Base-by-base conservation (phyloP, 1,140 invertebrate species). In the Gryon sp. region DNA sequence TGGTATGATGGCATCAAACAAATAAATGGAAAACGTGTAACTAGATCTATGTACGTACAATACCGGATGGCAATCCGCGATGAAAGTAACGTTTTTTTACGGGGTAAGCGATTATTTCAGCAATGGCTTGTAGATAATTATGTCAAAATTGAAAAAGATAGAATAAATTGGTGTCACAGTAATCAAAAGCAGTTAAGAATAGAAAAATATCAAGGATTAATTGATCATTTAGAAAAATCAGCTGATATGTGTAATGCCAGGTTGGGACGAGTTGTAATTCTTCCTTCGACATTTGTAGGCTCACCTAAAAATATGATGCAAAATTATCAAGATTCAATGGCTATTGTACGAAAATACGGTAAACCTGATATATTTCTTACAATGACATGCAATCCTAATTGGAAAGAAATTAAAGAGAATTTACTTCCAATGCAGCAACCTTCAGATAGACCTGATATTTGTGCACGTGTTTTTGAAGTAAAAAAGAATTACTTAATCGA, bases 251-350 rank as follows among this genome's bases (percentile, higher is more conserved):
- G 2, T 45, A 26, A 45, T 26, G 1, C 11, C 2, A 26, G 6
- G 6, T 1, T 45, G 2, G 41, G 41, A 24, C 41, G 41, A 12
- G 20, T 24, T 24, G 20, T 45, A 14, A 24, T 45, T 24, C 22
- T 45, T 12, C 41, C 41, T 24, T 87, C 87, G 32, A 76, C 83
- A 11, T 88, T 83, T 65, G 80, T 79, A 9, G 84, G 82, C 15
- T 84, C 87, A 53, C 85, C 86, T 22, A 59, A 89, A 3, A 82
- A 89, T 66, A 87, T 90, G 82, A 86, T 90, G 28, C 85, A 43
- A 57, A 28, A 41, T 41, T 57, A 57, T 43, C 52, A 57, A 30
- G 22, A 43, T 30, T 8, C 32, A 12, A 43, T 57, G 50, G 34
- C 50, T 8, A 53, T 53, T 15, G 32, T 38, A 9, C 32, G 48